Conservation (phyloP, 2,113 vertebrate genomes). For the Gnathochromis pfefferi region DNA sequence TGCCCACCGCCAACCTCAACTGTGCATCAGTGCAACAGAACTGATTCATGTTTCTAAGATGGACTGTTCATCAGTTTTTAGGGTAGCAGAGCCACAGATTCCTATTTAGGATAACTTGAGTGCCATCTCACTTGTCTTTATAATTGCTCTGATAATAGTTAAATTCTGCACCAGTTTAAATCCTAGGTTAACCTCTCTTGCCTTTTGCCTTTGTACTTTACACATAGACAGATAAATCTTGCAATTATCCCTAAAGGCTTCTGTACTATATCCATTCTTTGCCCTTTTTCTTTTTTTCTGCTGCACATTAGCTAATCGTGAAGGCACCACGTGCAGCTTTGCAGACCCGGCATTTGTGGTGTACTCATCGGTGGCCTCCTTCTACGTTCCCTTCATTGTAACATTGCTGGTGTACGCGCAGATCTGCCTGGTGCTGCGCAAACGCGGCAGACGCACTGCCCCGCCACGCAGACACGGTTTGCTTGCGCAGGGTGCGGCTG, state of each 20-base stretch:
- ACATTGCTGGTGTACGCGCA: constrained; percentile 74
- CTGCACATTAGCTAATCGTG: constrained; percentile 38
- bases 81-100: accelerated
- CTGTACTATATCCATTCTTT: background rate
- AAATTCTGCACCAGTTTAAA: background rate
- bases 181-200: background rate
- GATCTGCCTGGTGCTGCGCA: constrained; percentile 73
- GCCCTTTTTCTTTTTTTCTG: background rate
- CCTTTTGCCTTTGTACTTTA: background rate
- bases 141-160: background rate
- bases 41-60: background rate
- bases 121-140: background rate
- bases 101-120: background rate
- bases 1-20: background rate
- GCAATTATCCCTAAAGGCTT: background rate
- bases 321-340: constrained; percentile 67
- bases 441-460: constrained; percentile 64
- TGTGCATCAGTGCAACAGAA: background rate
- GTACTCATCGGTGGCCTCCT: constrained; percentile 75
- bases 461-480: constrained; percentile 40
- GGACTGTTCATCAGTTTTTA: accelerated
- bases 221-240: background rate
- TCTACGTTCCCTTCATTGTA: constrained; percentile 76
- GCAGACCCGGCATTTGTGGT: constrained; percentile 74
- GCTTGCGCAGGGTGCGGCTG: background rate